Evolutionary conservation across 1,140 invertebrate genomes (phyloP).

Genomic region (Bombus cullumanus): DNA sequence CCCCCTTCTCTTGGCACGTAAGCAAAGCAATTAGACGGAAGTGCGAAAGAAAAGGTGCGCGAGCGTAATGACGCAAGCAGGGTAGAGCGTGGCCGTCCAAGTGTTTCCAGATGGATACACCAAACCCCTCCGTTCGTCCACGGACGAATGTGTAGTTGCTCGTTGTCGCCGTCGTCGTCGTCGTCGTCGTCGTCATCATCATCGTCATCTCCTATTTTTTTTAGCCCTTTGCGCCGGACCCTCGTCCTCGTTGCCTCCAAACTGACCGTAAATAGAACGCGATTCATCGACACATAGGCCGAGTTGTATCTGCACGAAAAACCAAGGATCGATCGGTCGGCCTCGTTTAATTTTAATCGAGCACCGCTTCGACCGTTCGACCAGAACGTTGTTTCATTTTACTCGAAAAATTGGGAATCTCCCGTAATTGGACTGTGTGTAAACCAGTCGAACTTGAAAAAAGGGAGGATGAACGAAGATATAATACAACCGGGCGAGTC

Average conservation of each 20-base stretch:
- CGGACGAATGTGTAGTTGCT: slow-evolving; percentile 24
- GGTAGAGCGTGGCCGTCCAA: slow-evolving; percentile 71
- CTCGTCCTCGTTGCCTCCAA: slow-evolving; percentile 35
- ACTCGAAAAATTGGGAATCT: slow-evolving; percentile 27
- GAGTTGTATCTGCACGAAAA: slow-evolving; percentile 30
- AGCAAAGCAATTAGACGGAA: slow-evolving; percentile 67
- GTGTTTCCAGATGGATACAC: slow-evolving; percentile 66
- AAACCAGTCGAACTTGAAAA: neutral
- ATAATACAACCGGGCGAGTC: neutral
- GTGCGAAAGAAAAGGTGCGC: slow-evolving; percentile 51
- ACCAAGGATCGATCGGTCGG: slow-evolving; percentile 33
- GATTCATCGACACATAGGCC: slow-evolving; percentile 36
- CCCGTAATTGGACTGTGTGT: slow-evolving; percentile 26
- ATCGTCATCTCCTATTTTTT: slow-evolving; percentile 13
- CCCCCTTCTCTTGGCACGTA: slow-evolving; percentile 38
- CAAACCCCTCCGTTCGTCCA: slow-evolving; percentile 55
- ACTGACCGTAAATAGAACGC: slow-evolving; percentile 51
- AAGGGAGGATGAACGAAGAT: neutral
- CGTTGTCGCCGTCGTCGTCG: neutral
- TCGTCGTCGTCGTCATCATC: neutral
- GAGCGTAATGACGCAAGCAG: slow-evolving; percentile 49
- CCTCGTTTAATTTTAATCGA: slow-evolving; percentile 52
- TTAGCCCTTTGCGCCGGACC: slow-evolving; percentile 24
- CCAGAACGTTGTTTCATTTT: slow-evolving; percentile 15
- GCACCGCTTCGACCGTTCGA: slow-evolving; percentile 3